A percentile compares a stretch with the other conserved stretches of the same genome.
Conservation (phyloP, 2,797 vertebrate genomes). For the Anas bernieri region DNA sequence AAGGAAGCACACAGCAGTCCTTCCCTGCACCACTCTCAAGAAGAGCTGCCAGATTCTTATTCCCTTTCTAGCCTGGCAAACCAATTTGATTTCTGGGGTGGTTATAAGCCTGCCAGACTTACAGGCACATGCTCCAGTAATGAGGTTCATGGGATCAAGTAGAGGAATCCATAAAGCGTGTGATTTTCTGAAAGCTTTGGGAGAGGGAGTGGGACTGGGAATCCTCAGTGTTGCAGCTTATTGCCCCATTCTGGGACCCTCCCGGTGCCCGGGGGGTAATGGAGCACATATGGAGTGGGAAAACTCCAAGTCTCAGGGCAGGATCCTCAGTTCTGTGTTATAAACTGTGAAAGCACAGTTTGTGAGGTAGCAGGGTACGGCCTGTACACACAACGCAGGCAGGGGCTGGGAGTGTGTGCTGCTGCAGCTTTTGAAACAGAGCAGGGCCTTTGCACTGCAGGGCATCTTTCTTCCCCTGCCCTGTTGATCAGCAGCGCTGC, state of each 20-base stretch:
- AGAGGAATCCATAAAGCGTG: background rate
- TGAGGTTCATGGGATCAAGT: background rate
- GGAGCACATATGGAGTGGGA: too few species aligned
- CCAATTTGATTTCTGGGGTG: conserved; percentile 84
- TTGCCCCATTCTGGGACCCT: background rate
- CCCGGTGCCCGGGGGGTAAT: too few species aligned
- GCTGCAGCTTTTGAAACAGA: background rate
- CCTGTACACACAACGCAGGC: background rate
- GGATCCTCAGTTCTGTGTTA: background rate
- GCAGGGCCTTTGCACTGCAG: background rate
- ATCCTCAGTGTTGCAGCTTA: background rate
- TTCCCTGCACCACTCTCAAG: background rate
- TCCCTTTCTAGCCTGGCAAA: conserved; percentile 63
- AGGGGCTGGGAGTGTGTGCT: background rate
- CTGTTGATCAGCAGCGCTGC: background rate
- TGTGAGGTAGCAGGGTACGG: too few species aligned
- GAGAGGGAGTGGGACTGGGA: background rate
- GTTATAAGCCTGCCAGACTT: conserved; percentile 84
- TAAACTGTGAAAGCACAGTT: conserved; percentile 41
- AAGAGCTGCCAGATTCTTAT: background rate
- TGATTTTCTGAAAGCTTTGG: background rate
- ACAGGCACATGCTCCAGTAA: conserved; percentile 82
- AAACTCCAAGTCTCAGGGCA: too few species aligned
- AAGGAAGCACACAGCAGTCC: background rate
- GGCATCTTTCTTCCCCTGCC: background rate